phyloP scores from a whole-genome alignment of 2,113 vertebrate genomes.

The Thymallus thymallus region DNA sequence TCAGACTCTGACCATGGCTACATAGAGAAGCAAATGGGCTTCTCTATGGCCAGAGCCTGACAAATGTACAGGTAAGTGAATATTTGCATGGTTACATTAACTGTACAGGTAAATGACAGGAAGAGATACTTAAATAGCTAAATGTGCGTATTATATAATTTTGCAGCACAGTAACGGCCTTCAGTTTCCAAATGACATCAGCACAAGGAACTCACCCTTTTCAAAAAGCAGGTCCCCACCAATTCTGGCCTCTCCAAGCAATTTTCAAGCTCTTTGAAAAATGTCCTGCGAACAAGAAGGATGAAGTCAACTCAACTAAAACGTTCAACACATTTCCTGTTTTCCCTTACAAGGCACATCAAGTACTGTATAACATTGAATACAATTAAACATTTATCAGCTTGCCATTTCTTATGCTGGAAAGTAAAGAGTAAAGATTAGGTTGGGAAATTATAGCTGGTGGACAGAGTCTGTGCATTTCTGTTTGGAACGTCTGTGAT shows the following conservation, averaged over 20 bases:
- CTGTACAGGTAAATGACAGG: too few species aligned
- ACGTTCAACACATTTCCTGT: neutral
- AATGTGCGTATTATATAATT: too few species aligned
- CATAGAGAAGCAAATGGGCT: too few species aligned
- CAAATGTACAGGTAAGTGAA: too few species aligned
- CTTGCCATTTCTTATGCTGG: neutral
- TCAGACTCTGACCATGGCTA: too few species aligned
- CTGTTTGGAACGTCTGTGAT: neutral
- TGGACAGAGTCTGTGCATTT: neutral
- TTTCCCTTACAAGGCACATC: constrained; percentile 5
- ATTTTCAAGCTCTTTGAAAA: constrained; percentile 90
- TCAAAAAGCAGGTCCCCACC: constrained; percentile 90
- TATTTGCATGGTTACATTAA: too few species aligned
- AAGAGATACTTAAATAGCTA: too few species aligned
- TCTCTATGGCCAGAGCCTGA: too few species aligned
- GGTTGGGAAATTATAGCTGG: neutral
- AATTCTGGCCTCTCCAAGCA: constrained; percentile 87
- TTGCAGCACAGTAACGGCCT: neutral
- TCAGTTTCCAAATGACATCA: neutral
- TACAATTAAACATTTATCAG: neutral
- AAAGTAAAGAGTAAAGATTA: neutral
- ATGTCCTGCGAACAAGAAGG: constrained; percentile 74
- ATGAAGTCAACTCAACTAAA: neutral
- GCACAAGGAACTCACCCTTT: constrained; percentile 80
- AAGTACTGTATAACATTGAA: neutral